phyloP scores from a whole-genome alignment of 1,140 invertebrate species.

The Anadara kagoshimensis region DNA sequence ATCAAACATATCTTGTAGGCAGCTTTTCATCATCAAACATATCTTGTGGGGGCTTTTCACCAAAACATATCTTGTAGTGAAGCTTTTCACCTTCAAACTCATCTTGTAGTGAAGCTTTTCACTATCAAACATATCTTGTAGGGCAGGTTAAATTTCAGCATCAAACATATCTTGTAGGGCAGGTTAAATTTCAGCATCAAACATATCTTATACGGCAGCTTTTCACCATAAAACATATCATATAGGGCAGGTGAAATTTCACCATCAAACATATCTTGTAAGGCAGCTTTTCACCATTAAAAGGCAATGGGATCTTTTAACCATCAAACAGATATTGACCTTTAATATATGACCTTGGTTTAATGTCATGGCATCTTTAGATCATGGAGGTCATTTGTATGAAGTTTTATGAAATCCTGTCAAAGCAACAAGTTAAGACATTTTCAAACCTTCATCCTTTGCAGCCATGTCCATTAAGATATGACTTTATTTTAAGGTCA shows the following conservation, averaged over 20 bases:
- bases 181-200: neutral
- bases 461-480: no score
- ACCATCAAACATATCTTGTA: slow-evolving; percentile 1
- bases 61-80: neutral
- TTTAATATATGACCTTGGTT: no score
- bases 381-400: no score
- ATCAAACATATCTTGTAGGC: neutral
- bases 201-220: neutral
- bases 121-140: neutral
- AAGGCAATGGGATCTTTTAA: no score
- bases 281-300: neutral
- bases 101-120: slow-evolving; percentile 5
- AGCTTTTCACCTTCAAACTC: neutral
- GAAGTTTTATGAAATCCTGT: no score
- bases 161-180: neutral
- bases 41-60: neutral
- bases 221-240: neutral
- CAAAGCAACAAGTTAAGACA: no score
- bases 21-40: neutral
- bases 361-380: no score
- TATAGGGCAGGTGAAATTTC: no score
- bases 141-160: neutral
- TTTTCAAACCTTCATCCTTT: no score
- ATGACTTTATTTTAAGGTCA: no score
- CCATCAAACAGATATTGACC: no score